A percentile compares a stretch with the other conserved stretches of the same genome.
These are phyloP conservation scores for Jordanella pulchra DNA, from an alignment of 2,797 vertebrate species.

Conservation along the genomic window DNA sequence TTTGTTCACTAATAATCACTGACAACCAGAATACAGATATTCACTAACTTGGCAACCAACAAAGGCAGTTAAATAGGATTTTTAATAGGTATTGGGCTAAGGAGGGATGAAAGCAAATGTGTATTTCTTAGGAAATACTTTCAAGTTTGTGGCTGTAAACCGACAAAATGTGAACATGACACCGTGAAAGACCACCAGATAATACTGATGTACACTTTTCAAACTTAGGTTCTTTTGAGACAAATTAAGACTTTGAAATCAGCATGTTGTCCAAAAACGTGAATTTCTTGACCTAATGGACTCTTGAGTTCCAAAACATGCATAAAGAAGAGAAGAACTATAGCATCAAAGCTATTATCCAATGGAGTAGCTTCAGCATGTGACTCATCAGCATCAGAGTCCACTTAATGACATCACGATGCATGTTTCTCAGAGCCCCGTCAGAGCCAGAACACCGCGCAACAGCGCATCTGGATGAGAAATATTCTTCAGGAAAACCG, in stretches of 20 bases:
- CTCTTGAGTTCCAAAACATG: slow-evolving; percentile 1
- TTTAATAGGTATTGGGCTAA: neutral
- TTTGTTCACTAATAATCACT: no score
- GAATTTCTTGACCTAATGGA: neutral
- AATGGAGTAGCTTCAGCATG: slow-evolving; percentile 69
- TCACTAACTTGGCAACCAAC: neutral
- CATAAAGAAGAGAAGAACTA: slow-evolving; percentile 29
- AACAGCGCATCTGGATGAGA: slow-evolving; percentile 13
- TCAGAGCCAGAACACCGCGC: slow-evolving; percentile 28
- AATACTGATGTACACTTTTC: neutral
- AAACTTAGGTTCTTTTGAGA: neutral
- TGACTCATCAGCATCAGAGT: slow-evolving; percentile 76
- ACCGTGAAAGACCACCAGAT: neutral
- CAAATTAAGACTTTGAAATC: neutral
- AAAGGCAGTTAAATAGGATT: neutral
- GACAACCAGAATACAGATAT: neutral
- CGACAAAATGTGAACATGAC: no score
- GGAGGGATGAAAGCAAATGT: neutral
- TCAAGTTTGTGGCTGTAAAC: neutral
- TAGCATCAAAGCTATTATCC: slow-evolving; percentile 55
- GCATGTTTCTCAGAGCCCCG: slow-evolving; percentile 54
- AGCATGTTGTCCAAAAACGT: neutral
- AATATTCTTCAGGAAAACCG: slow-evolving; percentile 4
- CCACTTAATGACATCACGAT: slow-evolving; percentile 75
- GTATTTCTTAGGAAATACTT: neutral